Base-by-base conservation (phyloP, 2,888 invertebrate genomes). In the Amblyjoppa proteus region DNA sequence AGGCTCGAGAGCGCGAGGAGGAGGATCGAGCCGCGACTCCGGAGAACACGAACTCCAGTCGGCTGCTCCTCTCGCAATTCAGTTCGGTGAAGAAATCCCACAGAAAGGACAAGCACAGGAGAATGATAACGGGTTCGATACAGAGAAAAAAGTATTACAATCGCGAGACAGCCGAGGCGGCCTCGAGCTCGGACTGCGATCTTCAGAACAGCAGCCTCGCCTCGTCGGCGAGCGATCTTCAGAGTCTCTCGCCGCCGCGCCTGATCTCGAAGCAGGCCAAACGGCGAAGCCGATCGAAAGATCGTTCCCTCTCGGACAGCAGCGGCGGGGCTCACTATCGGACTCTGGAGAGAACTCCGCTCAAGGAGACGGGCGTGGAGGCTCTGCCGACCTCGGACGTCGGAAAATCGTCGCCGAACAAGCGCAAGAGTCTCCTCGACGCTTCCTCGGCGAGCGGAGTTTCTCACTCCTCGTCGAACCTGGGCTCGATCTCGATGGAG, bases 1-100 rank as follows among this genome's bases (percentile, higher is more conserved):
- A 51, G 81, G 13, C 25, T 16, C 13, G 16, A 9, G 53, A 74
- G 5, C 41, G 1, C 31, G 83, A 82, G 0, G 80, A 80, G 11
- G 64, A 76, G 20, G 56, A 90, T 61, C 89, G 93, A 25, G 90
- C 93, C 0, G 83, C 71, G 6, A 93, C 93, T 3, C 93, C 93
- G 0, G 93, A 93, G 20, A 92, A 91, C 64, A 66, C 91, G 0
- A 93, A 91, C 81, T 93, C 93, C 6, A 93, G 93, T 82, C 88
- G 93, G 80, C 76, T 93, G 11, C 85, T 93, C 20, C 73, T 93
- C 11, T 85, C 90, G 0, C 90, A 91, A 61, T 93, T 89, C 71
- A 90, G 89, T 82, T 92, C 92, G 0, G 90, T 92, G 3, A 92
- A 92, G 80, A 92, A 92, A 41, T 93, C 93, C 3, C 92, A 92